Percentiles rank a stretch among this genome's conserved stretches.
These are phyloP conservation scores for Matsumyia berberina DNA, from an alignment of 2,888 invertebrate genomes.

Conservation along the genomic window DNA sequence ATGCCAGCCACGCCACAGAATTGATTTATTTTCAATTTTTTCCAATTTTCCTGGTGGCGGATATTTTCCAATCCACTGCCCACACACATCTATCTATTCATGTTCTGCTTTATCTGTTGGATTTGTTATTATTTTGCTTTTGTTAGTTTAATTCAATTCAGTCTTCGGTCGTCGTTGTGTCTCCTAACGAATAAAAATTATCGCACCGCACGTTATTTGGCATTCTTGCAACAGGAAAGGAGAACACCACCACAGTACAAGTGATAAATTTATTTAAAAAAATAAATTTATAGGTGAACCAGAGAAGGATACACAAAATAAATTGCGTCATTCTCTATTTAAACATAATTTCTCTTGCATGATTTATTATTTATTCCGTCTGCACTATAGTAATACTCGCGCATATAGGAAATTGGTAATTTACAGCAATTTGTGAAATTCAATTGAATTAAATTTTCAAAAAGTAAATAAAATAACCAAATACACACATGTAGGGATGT, in stretches of 20 bases:
- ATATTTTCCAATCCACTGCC: conserved; percentile 44
- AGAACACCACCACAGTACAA: background rate
- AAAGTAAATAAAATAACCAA: conserved; percentile 34
- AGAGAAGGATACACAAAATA: conserved; percentile 13
- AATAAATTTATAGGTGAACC: background rate
- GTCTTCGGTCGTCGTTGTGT: conserved; percentile 45
- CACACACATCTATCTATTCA: conserved; percentile 27
- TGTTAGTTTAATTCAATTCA: conserved; percentile 60
- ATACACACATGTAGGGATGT: background rate
- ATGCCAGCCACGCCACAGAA: conserved; percentile 45
- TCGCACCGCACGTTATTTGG: conserved; percentile 15
- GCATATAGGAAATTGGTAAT: conserved; percentile 35
- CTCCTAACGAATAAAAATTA: conserved; percentile 49
- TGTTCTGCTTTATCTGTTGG: conserved; percentile 1
- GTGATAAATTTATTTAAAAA: conserved; percentile 25
- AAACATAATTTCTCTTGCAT: background rate
- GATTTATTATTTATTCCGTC: background rate
- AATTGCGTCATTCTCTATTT: conserved; percentile 26
- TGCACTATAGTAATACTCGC: background rate
- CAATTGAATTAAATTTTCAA: conserved; percentile 48
- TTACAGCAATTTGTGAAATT: conserved; percentile 41
- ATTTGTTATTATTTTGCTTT: conserved; percentile 40
- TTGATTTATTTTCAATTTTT: conserved; percentile 68
- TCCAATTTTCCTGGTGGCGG: conserved; percentile 55
- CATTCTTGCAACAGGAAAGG: conserved; percentile 35